phyloP scores from a whole-genome alignment of 2,888 invertebrate species.

The Trichacis sp. region DNA sequence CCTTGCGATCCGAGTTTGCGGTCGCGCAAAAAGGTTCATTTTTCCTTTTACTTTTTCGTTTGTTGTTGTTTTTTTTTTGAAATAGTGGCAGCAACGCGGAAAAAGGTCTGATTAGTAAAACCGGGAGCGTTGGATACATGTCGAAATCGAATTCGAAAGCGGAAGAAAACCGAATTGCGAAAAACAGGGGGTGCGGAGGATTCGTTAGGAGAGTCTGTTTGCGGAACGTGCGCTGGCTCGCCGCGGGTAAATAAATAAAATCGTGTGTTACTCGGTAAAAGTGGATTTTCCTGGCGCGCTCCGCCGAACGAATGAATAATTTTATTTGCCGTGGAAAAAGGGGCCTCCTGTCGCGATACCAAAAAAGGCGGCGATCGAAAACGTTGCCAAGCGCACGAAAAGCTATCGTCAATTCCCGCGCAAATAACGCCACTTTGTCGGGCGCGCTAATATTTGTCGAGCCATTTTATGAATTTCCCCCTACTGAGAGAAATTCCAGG shows the following conservation, averaged over 20 bases:
- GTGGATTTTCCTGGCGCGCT: constrained; percentile 38
- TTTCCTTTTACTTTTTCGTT: no score
- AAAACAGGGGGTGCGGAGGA: constrained; percentile 42
- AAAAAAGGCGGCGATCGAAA: constrained; percentile 29
- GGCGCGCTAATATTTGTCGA: constrained; percentile 38
- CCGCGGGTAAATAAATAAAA: constrained; percentile 62
- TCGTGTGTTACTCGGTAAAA: constrained; percentile 48
- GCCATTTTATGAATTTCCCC: constrained; percentile 28
- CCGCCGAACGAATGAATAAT: constrained; percentile 49
- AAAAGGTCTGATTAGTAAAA: constrained; percentile 11
- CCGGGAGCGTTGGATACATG: constrained; percentile 35
- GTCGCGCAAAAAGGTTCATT: background rate
- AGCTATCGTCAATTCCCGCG: constrained; percentile 22
- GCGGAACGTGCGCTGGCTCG: constrained; percentile 56
- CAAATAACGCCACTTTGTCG: constrained; percentile 26
- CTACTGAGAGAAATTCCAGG: no score
- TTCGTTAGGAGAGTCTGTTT: constrained; percentile 62
- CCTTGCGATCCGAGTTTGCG: background rate
- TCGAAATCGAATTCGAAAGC: constrained; percentile 30
- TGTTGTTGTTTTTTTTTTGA: no score
- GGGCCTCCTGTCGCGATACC: constrained; percentile 18
- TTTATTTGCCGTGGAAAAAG: constrained; percentile 46
- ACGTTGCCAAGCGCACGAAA: constrained; percentile 24
- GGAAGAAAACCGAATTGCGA: constrained; percentile 40
- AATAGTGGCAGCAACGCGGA: background rate